Percentiles rank a stretch among this genome's conserved stretches.
phyloP scores from a whole-genome alignment of 53 echinoderm and acorn worm genomes.

The Arbacia lixula region DNA sequence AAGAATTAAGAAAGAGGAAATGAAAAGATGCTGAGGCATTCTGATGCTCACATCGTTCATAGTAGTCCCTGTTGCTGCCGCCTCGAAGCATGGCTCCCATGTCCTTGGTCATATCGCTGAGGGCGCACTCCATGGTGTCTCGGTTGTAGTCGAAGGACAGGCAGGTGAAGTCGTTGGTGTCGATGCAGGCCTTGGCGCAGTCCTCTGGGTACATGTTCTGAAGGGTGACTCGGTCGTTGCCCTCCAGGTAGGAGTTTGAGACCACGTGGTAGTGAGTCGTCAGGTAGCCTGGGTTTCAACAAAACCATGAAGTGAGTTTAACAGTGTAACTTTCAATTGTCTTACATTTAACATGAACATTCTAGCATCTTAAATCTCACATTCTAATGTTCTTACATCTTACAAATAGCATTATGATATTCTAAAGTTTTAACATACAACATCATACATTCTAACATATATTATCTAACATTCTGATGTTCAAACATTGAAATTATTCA shows the following conservation, averaged over 20 bases:
- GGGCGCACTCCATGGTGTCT: slow-evolving; percentile 61
- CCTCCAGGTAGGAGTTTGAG: slow-evolving; percentile 66
- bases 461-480: too few species aligned
- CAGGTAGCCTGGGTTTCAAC: slow-evolving; percentile 61
- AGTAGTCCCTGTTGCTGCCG: slow-evolving; percentile 28
- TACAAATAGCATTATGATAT: too few species aligned
- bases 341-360: too few species aligned
- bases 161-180: slow-evolving; percentile 69
- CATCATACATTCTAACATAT: too few species aligned
- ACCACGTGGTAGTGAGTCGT: slow-evolving; percentile 70
- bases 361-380: too few species aligned
- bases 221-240: slow-evolving; percentile 57
- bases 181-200: slow-evolving; percentile 75
- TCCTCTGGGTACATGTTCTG: slow-evolving; percentile 80
- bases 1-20: too few species aligned
- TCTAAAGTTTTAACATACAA: too few species aligned
- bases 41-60: slow-evolving; percentile 51
- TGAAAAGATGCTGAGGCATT: too few species aligned
- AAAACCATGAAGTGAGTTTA: too few species aligned
- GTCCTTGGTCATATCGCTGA: slow-evolving; percentile 63
- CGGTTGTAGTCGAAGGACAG: slow-evolving; percentile 83
- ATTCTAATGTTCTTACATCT: too few species aligned
- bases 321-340: too few species aligned
- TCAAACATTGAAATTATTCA: too few species aligned
- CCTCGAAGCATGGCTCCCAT: background rate